Percentiles rank a stretch among this genome's conserved stretches.
These are phyloP conservation scores for Peromyscus leucopus DNA, from an alignment of 2,113 vertebrate species.

Conservation along the genomic window DNA sequence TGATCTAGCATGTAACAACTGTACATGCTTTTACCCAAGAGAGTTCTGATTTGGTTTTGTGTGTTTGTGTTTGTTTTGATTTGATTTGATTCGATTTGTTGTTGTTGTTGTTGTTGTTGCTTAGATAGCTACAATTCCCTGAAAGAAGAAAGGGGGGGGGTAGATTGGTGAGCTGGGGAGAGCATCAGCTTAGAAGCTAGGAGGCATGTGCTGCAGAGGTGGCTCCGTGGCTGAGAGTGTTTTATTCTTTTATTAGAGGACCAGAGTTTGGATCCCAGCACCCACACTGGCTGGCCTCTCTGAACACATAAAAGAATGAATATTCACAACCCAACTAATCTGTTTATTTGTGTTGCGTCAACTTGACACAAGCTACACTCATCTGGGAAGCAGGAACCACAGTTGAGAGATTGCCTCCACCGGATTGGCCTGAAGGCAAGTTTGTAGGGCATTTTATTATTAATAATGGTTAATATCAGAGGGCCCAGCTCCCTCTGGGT, in stretches of 20 bases:
- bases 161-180: neutral
- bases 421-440: neutral
- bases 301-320: constrained; percentile 32
- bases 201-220: too few relatives aligned
- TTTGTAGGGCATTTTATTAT: neutral
- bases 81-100: neutral
- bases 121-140: neutral
- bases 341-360: neutral
- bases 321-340: neutral
- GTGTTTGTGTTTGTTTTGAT: neutral
- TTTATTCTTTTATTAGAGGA: neutral
- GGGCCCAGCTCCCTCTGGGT: neutral
- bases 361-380: neutral
- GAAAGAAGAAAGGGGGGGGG: neutral
- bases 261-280: neutral
- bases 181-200: neutral
- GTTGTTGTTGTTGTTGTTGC: neutral
- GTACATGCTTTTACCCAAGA: neutral
- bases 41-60: neutral
- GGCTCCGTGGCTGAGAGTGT: neutral
- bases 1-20: neutral
- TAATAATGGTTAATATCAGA: neutral
- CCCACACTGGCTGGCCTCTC: neutral
- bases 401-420: neutral
- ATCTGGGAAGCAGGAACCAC: neutral